phyloP scores from a whole-genome alignment of 2,113 vertebrate species.

The Brevimyrus niger region DNA sequence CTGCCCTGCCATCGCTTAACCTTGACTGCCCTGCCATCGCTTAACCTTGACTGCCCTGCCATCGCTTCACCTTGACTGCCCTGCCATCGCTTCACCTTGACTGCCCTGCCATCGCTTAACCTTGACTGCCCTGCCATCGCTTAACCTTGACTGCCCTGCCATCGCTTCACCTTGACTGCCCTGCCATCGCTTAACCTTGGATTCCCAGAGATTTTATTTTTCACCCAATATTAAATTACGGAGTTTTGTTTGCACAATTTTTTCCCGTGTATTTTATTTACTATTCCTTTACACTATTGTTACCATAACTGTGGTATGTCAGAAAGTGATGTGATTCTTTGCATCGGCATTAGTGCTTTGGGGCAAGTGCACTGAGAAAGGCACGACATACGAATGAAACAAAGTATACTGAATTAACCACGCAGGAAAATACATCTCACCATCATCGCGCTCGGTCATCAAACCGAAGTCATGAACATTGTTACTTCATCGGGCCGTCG shows the following conservation, averaged over 20 bases:
- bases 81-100: not conserved
- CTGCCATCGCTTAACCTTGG: not conserved
- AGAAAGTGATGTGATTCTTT: not conserved
- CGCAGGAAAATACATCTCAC: not conserved
- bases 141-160: not conserved
- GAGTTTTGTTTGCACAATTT: not conserved
- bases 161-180: not conserved
- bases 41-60: not conserved
- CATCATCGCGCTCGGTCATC: not conserved
- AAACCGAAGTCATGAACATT: not conserved
- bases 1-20: not conserved
- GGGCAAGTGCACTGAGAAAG: not conserved
- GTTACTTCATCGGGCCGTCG: not conserved
- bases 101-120: not conserved
- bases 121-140: not conserved
- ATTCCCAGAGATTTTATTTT: not conserved
- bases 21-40: not conserved
- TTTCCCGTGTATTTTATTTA: not conserved
- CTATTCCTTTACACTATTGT: not conserved
- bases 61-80: not conserved
- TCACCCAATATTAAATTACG: not conserved
- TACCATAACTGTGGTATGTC: not conserved
- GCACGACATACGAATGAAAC: not conserved
- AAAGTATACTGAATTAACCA: not conserved
- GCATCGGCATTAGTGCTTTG: not conserved